A percentile compares a stretch with the other conserved stretches of the same genome.
Conservation (phyloP, 2,797 vertebrate genomes). For the Pangasius krempfi region DNA sequence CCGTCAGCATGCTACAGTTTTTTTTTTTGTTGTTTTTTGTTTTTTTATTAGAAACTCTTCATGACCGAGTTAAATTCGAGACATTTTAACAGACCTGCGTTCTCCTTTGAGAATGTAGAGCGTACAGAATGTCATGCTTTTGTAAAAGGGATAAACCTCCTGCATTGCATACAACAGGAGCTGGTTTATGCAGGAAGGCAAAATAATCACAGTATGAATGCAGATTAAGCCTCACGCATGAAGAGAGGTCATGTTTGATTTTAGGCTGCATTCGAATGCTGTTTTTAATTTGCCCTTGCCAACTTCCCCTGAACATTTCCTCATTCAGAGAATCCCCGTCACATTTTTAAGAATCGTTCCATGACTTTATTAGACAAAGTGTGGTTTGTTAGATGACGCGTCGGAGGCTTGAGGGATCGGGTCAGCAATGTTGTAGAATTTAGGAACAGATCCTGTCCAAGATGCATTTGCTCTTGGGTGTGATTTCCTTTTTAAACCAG, state of each 20-base stretch:
- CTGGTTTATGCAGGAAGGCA: neutral
- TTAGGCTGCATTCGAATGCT: neutral
- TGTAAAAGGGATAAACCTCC: neutral
- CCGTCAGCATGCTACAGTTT: too few species aligned
- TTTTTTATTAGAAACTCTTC: neutral
- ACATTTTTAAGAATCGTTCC: neutral
- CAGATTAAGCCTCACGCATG: neutral
- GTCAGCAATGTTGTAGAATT: neutral
- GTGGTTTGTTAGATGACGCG: neutral
- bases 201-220: neutral
- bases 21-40: neutral
- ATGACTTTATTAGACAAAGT: neutral
- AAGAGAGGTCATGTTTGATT: neutral
- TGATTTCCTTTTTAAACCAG: neutral
- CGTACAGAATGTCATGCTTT: neutral
- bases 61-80: neutral
- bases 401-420: neutral
- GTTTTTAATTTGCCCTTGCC: neutral
- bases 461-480: neutral
- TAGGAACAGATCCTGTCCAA: neutral
- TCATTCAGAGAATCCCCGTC: neutral
- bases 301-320: neutral
- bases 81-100: neutral
- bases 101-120: neutral
- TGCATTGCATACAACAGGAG: neutral